Base-by-base conservation (phyloP, 2,888 invertebrate species). In the Neoitamus cyanurus region DNA sequence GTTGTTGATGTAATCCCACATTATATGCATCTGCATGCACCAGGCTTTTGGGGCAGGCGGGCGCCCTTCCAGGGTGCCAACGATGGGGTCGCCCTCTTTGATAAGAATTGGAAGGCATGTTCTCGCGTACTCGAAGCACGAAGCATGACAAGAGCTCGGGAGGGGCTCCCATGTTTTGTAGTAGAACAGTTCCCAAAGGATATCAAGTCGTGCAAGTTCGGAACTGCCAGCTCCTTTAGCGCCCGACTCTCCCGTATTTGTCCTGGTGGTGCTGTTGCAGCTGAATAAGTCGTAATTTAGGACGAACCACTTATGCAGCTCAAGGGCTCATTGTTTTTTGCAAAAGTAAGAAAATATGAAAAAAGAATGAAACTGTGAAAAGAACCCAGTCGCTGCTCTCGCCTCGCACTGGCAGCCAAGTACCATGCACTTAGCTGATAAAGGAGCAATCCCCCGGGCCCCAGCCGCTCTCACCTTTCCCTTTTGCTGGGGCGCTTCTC, bases 231-330 rank as follows among this genome's bases (percentile, higher is more conserved):
- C 6, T 30, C 70, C 34, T 70, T 34, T 31, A 28, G 42, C 25
- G 77, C 73, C 15, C 73, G 20, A 37, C 6, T 46, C 15, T 13
- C 20, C 37, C 25, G 42, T 42, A 77, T 46, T 46, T 77, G 42
- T 6, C 30, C 30, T 42, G 42, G 42, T 42, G 42, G 42, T 42
- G 42, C 42, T 15, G 36, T 15, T 73, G 46, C 42, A 77, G 25
- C 77, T 77, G 77, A 77, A 77, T 46, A 77, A 77, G 42, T 77
- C 30, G 25, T 77, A 46, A 77, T 77, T 77, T 77, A 77, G 46
- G 77, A 77, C 46, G 46, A 77, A 77, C 42, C 46, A 42, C 46
- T 42, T 46, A 70, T 13, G 15, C 30, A 3, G 30, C 70, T 70
- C n/a, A 7, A 70, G 70, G 34, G 31, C 15, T 30, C 70, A 70